Evolutionary conservation across 2,888 invertebrate species (phyloP).

Genomic region (Ormyrus pomaceus): DNA sequence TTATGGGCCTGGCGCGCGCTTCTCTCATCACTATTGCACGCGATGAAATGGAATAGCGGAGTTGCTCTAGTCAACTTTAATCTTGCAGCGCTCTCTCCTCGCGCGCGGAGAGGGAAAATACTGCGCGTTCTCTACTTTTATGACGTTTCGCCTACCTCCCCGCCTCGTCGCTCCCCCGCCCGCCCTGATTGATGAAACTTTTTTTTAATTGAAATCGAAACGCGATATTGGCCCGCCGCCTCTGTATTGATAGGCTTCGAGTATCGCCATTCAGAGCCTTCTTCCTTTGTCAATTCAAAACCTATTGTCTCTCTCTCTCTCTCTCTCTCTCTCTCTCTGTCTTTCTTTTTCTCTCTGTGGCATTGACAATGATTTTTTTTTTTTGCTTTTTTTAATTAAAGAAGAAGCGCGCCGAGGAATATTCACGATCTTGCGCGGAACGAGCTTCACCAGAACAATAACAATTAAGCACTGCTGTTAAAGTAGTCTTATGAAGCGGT

Average conservation of each 20-base stretch:
- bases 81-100: constrained; percentile 56
- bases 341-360: not conserved
- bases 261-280: constrained; percentile 9
- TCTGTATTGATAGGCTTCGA: not conserved
- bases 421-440: too few species aligned
- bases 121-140: constrained; percentile 42
- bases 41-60: constrained; percentile 68
- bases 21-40: constrained; percentile 67
- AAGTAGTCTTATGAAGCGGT: too few species aligned
- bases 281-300: constrained; percentile 17
- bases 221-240: constrained; percentile 30
- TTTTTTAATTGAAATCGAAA: constrained; percentile 53
- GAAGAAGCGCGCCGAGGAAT: too few species aligned
- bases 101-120: constrained; percentile 20
- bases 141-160: constrained; percentile 30
- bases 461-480: too few species aligned
- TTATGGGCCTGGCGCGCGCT: not conserved
- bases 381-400: not conserved
- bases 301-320: constrained; percentile 19
- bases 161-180: not conserved
- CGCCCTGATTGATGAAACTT: constrained; percentile 49
- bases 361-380: too few species aligned
- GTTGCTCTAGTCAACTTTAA: constrained; percentile 63
- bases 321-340: not conserved
- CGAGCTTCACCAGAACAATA: too few species aligned